These are phyloP conservation scores for Hippocampus guttulatus DNA, from an alignment of 2,113 vertebrate genomes.

Conservation along the genomic window DNA sequence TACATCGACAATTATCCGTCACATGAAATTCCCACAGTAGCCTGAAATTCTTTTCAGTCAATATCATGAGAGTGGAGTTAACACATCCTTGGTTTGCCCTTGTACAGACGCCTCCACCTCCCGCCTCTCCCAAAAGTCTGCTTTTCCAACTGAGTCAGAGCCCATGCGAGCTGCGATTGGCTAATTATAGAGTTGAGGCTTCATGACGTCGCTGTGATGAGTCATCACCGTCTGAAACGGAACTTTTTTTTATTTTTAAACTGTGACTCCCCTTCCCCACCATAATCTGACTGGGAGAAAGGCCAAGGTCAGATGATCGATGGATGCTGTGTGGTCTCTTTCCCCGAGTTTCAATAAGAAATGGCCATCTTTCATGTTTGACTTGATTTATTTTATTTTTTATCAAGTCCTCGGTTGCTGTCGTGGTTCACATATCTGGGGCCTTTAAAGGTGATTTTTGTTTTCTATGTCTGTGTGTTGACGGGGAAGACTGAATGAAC, in stretches of 20 bases:
- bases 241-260: constrained; percentile 31
- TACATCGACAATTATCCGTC: neutral
- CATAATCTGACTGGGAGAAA: constrained; percentile 14
- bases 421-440: too few species aligned
- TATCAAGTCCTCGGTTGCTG: too few species aligned
- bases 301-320: neutral
- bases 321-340: neutral
- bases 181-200: constrained; percentile 26
- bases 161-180: constrained; percentile 37
- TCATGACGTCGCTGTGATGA: constrained; percentile 50
- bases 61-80: constrained; percentile 28
- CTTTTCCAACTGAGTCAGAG: constrained; percentile 41
- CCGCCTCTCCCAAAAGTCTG: neutral
- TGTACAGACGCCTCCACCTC: constrained; percentile 13
- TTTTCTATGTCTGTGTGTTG: too few species aligned
- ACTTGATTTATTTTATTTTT: too few species aligned
- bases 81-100: constrained; percentile 40
- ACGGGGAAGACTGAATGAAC: too few species aligned
- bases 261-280: constrained; percentile 7
- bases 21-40: constrained; percentile 5
- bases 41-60: constrained; percentile 23
- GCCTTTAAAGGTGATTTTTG: too few species aligned
- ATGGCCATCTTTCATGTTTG: neutral
- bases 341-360: neutral
- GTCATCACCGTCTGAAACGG: constrained; percentile 35